Evolutionary conservation across 2,888 invertebrate genomes (phyloP), one percentile per base, ranked within the genome.

Genomic region (Heliconius ethilla): DNA sequence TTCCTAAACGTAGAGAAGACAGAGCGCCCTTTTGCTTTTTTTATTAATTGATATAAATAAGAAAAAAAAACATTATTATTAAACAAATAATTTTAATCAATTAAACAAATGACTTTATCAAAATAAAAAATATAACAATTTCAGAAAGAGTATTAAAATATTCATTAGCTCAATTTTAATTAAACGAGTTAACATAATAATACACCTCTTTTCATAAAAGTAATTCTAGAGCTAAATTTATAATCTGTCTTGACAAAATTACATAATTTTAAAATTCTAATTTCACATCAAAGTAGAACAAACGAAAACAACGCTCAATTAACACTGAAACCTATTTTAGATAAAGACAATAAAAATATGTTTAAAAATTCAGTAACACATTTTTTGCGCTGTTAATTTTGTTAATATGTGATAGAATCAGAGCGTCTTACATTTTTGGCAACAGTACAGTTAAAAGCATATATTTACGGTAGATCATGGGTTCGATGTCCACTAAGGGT

Each of bases 251-350:
- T 15, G 25, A 25, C 11, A 25, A 25, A 69, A 69, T 69, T 25
- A 69, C 40, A 69, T 45, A 45, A 69, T 5, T 25, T 45, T 18
- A 27, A 66, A 69, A 69, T 51, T 70, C 55, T 51, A 70, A 55
- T 70, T 55, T 33, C 0, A 7, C 51, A 29, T 55, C 51, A 72
- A 72, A 59, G 29, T 22, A 33, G 51, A 55, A 59, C 13, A 33
- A 29, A 27, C 51, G 51, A 33, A 33, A 77, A 72, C 27, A 65
- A 45, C 37, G 59, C n/a, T 27, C 77, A 77, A 67, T 77, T 77
- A 67, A 74, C 67, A 73, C 77, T 73, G 55, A 72, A 72, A 72
- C 55, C 55, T n/a, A 72, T 72, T 69, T 69, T 40, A 45, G 69
- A 69, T 18, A 25, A 45, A 45, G 45, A 69, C 11, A 18, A 18